These are phyloP conservation scores for Aplidium turbinatum DNA, from an alignment of 23 tunicate genomes.

Conservation along the genomic window DNA sequence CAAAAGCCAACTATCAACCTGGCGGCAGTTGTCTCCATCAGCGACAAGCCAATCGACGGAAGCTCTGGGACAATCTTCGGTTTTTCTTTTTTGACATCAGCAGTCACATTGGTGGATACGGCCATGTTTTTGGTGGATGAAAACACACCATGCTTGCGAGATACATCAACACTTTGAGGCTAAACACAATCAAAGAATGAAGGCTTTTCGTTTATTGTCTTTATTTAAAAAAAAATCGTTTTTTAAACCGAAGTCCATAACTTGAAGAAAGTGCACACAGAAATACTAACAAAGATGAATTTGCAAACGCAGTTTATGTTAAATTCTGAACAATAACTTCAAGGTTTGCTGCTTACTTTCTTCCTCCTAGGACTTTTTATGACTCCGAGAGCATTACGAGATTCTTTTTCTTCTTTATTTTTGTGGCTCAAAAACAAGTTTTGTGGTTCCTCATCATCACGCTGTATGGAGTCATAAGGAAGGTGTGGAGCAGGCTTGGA, in stretches of 20 bases:
- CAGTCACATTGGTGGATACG: conserved; percentile 39
- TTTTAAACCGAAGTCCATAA: no score
- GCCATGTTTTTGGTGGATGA: conserved; percentile 48
- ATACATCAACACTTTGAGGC: conserved; percentile 49
- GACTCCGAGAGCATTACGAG: conserved; percentile 29
- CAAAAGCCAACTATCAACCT: no score
- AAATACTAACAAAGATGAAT: no score
- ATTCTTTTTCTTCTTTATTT: conserved; percentile 11
- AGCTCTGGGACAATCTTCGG: conserved; percentile 47
- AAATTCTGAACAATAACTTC: no score
- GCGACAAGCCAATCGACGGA: conserved; percentile 67
- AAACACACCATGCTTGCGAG: conserved; percentile 30
- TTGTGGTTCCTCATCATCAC: conserved; percentile 26
- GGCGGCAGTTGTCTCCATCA: conserved; percentile 37
- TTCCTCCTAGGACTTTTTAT: conserved; percentile 73
- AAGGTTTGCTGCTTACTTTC: no score
- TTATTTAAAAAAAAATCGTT: no score
- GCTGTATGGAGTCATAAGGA: conserved; percentile 84
- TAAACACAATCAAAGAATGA: conserved; percentile 2
- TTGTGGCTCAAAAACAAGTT: not conserved
- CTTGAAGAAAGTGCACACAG: no score
- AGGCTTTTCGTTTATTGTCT: no score
- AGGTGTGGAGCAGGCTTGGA: conserved; percentile 41
- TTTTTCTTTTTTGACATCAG: conserved; percentile 33
- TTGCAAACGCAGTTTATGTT: no score